phyloP scores from a whole-genome alignment of 2,888 invertebrate genomes.

The Temnothorax rugatulus region DNA sequence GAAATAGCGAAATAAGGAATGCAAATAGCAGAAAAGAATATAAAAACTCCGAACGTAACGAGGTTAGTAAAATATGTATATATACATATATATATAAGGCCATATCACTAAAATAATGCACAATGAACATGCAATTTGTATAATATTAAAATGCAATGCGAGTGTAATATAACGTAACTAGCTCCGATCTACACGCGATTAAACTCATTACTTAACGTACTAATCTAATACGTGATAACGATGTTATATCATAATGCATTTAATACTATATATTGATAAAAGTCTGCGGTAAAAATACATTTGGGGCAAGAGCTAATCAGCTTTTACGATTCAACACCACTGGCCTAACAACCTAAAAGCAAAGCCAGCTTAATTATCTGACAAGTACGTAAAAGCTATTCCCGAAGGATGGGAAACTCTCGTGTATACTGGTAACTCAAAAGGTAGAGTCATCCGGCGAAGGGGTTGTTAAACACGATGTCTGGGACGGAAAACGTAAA shows the following conservation, averaged over 20 bases:
- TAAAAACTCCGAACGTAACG: background rate
- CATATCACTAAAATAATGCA: conserved; percentile 29
- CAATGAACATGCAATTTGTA: conserved; percentile 18
- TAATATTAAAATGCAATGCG: conserved; percentile 32
- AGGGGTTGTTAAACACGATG: conserved; percentile 36
- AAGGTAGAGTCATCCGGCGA: conserved; percentile 12
- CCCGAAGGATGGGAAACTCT: conserved; percentile 33
- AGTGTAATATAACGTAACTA: background rate
- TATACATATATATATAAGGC: background rate
- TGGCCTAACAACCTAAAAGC: conserved; percentile 39
- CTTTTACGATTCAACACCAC: conserved; percentile 35
- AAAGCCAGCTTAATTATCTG: conserved; percentile 46
- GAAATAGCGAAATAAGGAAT: background rate
- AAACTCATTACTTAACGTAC: conserved; percentile 18
- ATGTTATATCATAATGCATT: conserved; percentile 19
- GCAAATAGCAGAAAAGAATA: background rate
- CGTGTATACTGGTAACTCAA: conserved; percentile 36
- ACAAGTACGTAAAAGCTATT: conserved; percentile 25
- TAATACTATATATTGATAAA: conserved; percentile 8
- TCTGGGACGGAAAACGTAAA: conserved; percentile 42
- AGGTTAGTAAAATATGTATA: conserved; percentile 1
- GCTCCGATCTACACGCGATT: background rate
- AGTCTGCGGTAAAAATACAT: background rate
- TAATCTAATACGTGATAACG: conserved; percentile 16
- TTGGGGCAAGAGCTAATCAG: conserved; percentile 14